Evolutionary conservation across 2,888 invertebrate genomes (phyloP), one percentile per base, ranked within the genome.

Genomic region (Apoda limacodes): DNA sequence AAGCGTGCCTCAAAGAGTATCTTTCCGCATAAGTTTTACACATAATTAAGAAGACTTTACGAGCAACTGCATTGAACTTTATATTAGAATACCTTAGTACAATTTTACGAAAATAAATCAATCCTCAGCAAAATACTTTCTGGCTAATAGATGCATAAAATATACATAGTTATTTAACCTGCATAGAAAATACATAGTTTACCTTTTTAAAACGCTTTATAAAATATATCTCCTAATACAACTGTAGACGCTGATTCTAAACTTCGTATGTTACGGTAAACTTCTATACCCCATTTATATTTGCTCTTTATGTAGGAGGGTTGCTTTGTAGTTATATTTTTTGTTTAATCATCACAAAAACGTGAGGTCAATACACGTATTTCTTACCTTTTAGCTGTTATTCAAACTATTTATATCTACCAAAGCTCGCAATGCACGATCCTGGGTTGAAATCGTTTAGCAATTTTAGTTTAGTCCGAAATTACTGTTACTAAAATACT

Each of bases 281-380:
- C 52, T 57, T 40, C 49, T 62, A 62, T 72, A 63, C 61, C 64
- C 72, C 60, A 75, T 76, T 76, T 78, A 78, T 78, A 78, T n/a
- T n/a, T n/a, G n/a, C n/a, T n/a, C n/a, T n/a, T n/a, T n/a, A n/a
- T 47, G 47, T 52, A 54, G 56, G 55, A 60, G 67, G 70, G 63
- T 67, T 64, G 54, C 67, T 63, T 47, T 58, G 55, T 55, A 42
- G 56, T 52, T 51, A 63, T 63, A 62, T 67, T 76, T 76, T 75
- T 78, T 74, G 67, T 65, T 62, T 45, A 62, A 60, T 60, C 68
- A 70, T 67, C 61, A 51, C 53, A 56, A 52, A 60, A 69, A 63
- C 72, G 72, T 72, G 70, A 70, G 60, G 46, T 50, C 55, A 50
- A 58, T 59, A 67, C 65, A 68, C 63, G 61, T 55, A 60, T 61